A percentile compares a stretch with the other conserved stretches of the same genome.
These are phyloP conservation scores for Hylaea fasciaria DNA, from an alignment of 2,888 invertebrate species.

Conservation along the genomic window DNA sequence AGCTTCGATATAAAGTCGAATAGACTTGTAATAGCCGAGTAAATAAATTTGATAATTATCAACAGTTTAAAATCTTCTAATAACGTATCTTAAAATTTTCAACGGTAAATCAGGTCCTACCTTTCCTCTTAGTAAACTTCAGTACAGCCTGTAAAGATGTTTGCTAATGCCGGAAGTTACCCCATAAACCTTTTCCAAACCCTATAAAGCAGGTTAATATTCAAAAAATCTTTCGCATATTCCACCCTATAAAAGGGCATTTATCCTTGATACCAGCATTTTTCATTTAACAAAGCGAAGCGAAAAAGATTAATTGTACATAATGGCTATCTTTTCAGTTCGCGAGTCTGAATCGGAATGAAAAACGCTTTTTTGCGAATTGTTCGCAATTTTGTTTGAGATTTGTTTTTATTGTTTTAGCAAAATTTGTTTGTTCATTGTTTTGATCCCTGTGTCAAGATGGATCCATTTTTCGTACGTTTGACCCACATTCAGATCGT, in stretches of 20 bases:
- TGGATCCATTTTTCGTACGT: neutral
- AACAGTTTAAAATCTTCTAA: too few species aligned
- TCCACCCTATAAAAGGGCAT: constrained; percentile 29
- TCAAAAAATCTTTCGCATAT: constrained; percentile 29
- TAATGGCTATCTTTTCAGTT: constrained; percentile 32
- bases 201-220: constrained; percentile 24
- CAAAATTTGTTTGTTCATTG: neutral
- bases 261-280: constrained; percentile 32
- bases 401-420: constrained; percentile 14
- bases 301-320: constrained; percentile 39
- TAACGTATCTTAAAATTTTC: too few species aligned
- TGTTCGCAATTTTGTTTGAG: constrained; percentile 16
- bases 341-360: constrained; percentile 17
- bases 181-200: constrained; percentile 1
- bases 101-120: neutral
- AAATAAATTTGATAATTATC: too few species aligned
- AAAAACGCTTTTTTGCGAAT: constrained; percentile 26
- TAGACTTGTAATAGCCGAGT: too few species aligned
- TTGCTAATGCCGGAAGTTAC: constrained; percentile 2
- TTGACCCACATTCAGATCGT: too few species aligned
- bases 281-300: constrained; percentile 35
- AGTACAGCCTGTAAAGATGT: neutral
- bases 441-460: neutral
- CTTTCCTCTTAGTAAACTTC: neutral
- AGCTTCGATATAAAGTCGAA: too few species aligned